These are phyloP conservation scores for Tenthredo distinguenda DNA, from an alignment of 2,888 invertebrate species.

Conservation along the genomic window DNA sequence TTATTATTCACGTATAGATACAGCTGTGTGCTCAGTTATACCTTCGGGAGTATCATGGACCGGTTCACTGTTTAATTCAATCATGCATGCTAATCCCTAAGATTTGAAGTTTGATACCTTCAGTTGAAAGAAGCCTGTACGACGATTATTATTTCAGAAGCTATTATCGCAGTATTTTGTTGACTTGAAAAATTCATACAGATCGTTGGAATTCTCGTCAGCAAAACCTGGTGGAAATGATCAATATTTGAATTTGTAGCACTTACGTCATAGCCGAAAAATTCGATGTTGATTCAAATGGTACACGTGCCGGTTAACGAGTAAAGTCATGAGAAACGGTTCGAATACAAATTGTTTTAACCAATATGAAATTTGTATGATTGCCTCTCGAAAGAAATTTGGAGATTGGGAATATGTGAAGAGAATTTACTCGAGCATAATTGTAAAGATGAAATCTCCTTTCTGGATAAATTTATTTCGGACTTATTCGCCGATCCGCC, in stretches of 20 bases:
- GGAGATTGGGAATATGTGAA: background rate
- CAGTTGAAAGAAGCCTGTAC: background rate
- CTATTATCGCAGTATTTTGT: background rate
- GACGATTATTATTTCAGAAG: background rate
- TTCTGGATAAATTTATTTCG: too few species aligned
- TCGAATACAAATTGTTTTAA: background rate
- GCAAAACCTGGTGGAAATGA: background rate
- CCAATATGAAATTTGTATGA: background rate
- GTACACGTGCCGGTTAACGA: background rate
- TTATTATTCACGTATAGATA: conserved; percentile 21
- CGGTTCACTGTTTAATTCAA: background rate
- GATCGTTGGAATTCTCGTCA: background rate
- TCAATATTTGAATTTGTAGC: background rate
- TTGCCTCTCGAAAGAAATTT: background rate
- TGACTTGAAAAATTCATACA: background rate
- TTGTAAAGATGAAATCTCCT: too few species aligned
- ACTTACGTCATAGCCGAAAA: background rate
- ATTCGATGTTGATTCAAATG: conserved; percentile 2
- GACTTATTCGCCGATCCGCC: too few species aligned
- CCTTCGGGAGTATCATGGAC: background rate
- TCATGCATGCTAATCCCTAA: background rate
- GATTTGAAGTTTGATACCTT: background rate
- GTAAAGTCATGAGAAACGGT: background rate
- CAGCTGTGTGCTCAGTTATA: background rate
- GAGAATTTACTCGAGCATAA: background rate